Evolutionary conservation across 2,888 invertebrate species (phyloP).

Genomic region (Abscondita cerata): DNA sequence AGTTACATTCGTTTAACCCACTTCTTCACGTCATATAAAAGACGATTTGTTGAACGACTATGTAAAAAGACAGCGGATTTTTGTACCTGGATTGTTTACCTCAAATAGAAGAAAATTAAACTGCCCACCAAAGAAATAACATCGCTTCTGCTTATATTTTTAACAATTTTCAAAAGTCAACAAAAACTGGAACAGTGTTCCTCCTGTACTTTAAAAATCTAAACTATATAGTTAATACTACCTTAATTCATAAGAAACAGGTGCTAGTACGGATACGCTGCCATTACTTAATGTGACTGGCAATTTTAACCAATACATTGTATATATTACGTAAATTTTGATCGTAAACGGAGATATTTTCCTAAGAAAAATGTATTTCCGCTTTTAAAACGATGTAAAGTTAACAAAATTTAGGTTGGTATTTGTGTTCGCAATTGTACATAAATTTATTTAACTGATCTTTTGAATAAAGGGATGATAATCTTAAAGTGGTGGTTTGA

Average conservation of each 20-base stretch:
- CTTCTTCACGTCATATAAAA: constrained; percentile 26
- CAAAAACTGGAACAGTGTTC: too few species aligned
- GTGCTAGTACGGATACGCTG: constrained; percentile 27
- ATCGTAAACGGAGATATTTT: constrained; percentile 21
- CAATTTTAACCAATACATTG: constrained; percentile 29
- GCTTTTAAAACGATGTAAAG: constrained; percentile 12
- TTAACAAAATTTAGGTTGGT: constrained; percentile 3
- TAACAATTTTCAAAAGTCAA: too few species aligned
- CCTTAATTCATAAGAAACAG: constrained; percentile 25
- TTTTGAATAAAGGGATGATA: constrained; percentile 21
- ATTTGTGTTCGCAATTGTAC: constrained; percentile 2
- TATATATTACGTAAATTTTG: constrained; percentile 27
- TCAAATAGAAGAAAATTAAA: too few species aligned
- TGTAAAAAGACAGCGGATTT: constrained; percentile 22
- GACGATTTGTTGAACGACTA: constrained; percentile 23
- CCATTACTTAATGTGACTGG: constrained; percentile 37
- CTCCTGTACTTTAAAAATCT: too few species aligned
- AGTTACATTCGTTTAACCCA: constrained; percentile 33
- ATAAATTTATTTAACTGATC: constrained; percentile 14
- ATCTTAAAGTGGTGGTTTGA: constrained; percentile 19
- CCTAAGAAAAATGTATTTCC: constrained; percentile 25
- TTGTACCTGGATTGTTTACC: constrained; percentile 4
- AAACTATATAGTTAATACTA: too few species aligned
- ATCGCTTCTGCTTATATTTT: too few species aligned
- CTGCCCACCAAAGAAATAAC: too few species aligned